These are phyloP conservation scores for Tangara arthus DNA, from an alignment of 2,797 vertebrate genomes.

Conservation along the genomic window DNA sequence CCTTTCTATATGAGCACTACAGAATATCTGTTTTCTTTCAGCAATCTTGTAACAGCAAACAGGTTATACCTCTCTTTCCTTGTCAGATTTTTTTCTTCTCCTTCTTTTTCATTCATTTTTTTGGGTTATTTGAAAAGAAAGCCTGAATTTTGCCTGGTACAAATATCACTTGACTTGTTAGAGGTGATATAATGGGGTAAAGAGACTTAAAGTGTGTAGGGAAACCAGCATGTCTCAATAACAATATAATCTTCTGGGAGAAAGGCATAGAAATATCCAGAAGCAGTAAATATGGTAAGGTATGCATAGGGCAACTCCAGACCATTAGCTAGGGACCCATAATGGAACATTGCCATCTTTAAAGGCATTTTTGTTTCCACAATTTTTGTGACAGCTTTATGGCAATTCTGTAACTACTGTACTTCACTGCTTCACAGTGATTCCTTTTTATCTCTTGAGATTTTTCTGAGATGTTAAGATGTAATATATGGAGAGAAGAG, in stretches of 20 bases:
- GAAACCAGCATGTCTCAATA: background rate
- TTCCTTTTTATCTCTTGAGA: conserved; percentile 26
- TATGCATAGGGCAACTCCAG: background rate
- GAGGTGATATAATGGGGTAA: background rate
- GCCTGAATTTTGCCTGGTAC: background rate
- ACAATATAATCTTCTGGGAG: background rate
- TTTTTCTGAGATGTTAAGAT: conserved; percentile 21
- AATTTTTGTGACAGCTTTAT: conserved; percentile 41
- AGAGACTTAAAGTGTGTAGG: background rate
- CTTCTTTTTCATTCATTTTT: fast-evolving
- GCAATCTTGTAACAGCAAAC: background rate
- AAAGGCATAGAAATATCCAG: conserved; percentile 25
- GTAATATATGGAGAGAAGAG: conserved; percentile 27
- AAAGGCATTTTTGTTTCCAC: conserved; percentile 55
- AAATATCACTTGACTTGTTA: background rate
- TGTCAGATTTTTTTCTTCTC: background rate
- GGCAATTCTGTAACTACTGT: conserved; percentile 23
- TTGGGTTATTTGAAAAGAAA: background rate
- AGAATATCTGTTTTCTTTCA: conserved; percentile 35
- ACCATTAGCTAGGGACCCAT: conserved; percentile 21
- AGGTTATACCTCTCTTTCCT: background rate
- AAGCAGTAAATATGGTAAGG: background rate
- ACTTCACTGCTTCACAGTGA: background rate
- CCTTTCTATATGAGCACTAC: conserved; percentile 3
- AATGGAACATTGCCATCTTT: conserved; percentile 8